Evolutionary conservation across 2,888 invertebrate genomes (phyloP), one percentile per base, ranked within the genome.

Genomic region (Leptinotarsa peninsularis): DNA sequence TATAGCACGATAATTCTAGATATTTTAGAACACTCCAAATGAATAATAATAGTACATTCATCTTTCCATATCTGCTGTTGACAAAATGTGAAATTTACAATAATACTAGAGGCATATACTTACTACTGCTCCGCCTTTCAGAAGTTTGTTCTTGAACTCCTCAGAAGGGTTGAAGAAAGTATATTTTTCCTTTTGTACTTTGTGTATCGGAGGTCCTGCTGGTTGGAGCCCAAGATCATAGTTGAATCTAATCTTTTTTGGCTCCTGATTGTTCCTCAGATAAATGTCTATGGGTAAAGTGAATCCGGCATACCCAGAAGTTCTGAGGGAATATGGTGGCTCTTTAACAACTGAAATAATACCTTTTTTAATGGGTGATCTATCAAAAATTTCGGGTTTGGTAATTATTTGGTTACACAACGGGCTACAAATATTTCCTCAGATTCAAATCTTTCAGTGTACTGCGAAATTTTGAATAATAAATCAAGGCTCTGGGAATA

Each of bases 261-360:
- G 97, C 85, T 97, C 96, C 87, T 96, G 96, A 87, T 94, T 95
- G 88, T 95, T 97, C 82, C 93, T 95, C 81, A 96, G 90, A 88
- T 95, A 94, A 81, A 98, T 94, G 85, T 98, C 96, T 84, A 98
- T 96, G 0, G 95, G 95, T 76, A 98, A 90, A 67, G 92, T 91
- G 88, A 98, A 98, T 50, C 98, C 97, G 76, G 97, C 98, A 91
- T 98, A 98, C 7, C 98, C 98, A n/a, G 96, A 95, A 88, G 98
- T 98, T 83, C 94, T 94, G 49, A 98, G 92, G 69, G 92, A 90
- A 89, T 95, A 98, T 3, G 98, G 98, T 70, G 98, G 96, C 81
- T 96, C 96, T 86, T 96, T 97, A 4, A 96, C 90, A 83, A 95
- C 97, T 97, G 90, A 69, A 93, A 92, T 10, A 21, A 23, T 21